These are phyloP conservation scores for Hipparchia semele DNA, from an alignment of 2,888 invertebrate species.

Conservation along the genomic window DNA sequence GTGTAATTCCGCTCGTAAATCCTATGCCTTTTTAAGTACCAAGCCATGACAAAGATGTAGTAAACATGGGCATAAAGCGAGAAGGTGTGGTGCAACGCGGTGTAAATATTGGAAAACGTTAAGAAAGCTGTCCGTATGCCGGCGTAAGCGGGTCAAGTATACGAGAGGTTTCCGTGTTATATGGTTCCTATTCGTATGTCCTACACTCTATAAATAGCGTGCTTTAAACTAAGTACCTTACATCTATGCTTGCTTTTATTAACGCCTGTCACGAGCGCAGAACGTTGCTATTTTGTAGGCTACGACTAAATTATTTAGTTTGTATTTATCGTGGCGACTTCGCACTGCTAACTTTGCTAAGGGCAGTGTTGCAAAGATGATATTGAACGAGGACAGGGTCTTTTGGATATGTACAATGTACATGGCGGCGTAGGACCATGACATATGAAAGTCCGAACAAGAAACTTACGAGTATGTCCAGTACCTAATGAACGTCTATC, in stretches of 20 bases:
- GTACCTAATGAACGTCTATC: no score
- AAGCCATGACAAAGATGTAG: slow-evolving; percentile 21
- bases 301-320: no score
- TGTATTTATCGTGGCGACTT: no score
- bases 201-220: not conserved
- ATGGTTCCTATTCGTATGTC: slow-evolving; percentile 10
- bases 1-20: slow-evolving; percentile 16
- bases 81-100: slow-evolving; percentile 29
- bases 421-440: no score
- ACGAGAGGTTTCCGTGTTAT: slow-evolving; percentile 33
- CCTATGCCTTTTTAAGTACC: slow-evolving; percentile 7
- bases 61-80: slow-evolving; percentile 31
- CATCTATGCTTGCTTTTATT: not conserved
- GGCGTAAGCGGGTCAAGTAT: slow-evolving; percentile 39
- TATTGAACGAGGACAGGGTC: no score
- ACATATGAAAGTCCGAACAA: no score
- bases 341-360: no score
- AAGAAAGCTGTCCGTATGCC: slow-evolving; percentile 38
- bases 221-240: not conserved
- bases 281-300: no score
- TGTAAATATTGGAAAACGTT: slow-evolving; percentile 37
- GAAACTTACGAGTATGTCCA: no score
- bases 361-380: no score
- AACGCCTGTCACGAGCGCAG: no score
- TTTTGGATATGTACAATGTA: no score